Conservation (phyloP, 2,797 vertebrate species). For the Hydrolagus colliei region DNA sequence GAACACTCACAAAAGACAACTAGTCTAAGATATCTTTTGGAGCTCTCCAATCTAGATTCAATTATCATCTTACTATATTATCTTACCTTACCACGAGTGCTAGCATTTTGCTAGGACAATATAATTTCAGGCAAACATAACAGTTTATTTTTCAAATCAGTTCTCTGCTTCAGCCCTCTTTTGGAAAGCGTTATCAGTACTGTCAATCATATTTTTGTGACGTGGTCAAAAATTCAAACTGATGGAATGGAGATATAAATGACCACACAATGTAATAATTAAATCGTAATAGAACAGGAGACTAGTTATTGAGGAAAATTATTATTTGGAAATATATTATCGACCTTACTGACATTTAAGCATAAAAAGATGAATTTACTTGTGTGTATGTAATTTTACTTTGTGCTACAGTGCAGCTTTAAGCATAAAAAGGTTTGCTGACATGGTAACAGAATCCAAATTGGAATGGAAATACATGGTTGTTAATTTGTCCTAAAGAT, state of each 20-base stretch:
- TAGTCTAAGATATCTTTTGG: neutral
- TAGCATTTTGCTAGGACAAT: neutral
- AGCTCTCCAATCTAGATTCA: neutral
- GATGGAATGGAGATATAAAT: neutral
- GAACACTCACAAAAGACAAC: too few species aligned
- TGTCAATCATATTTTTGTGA: neutral
- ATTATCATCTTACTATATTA: neutral
- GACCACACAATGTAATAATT: neutral
- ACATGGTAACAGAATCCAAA: neutral
- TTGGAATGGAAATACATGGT: neutral
- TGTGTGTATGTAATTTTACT: neutral
- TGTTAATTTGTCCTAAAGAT: neutral
- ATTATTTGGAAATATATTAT: too few species aligned
- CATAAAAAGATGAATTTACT: neutral
- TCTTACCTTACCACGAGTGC: neutral
- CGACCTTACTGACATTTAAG: neutral
- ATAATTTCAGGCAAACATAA: neutral
- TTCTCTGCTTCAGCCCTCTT: neutral
- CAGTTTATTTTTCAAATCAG: neutral
- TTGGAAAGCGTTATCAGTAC: neutral
- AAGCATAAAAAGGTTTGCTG: neutral
- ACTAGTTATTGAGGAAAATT: neutral
- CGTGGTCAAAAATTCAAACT: neutral
- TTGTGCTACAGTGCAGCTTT: neutral
- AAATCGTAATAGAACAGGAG: neutral